Percentiles rank a stretch among this genome's conserved stretches.
These are phyloP conservation scores for Odontomyia ornata DNA, from an alignment of 2,888 invertebrate genomes.

Conservation along the genomic window DNA sequence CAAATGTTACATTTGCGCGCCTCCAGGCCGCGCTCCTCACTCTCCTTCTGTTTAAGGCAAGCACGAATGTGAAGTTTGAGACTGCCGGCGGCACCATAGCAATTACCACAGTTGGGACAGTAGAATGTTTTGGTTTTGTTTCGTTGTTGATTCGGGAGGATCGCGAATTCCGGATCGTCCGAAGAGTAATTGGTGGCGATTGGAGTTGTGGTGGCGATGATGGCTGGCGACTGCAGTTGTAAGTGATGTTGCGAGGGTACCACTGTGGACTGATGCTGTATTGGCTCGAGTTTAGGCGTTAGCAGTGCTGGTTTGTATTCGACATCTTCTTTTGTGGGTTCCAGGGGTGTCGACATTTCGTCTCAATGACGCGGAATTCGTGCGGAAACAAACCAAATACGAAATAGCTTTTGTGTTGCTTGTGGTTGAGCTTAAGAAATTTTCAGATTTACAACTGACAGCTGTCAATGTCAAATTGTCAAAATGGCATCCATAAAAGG, in stretches of 20 bases:
- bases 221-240: constrained; percentile 12
- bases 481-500: constrained; percentile 19
- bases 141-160: constrained; percentile 46
- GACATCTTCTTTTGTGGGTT: constrained; percentile 8
- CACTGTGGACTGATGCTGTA: background rate
- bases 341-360: constrained; percentile 10
- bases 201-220: constrained; percentile 18
- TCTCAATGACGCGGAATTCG: background rate
- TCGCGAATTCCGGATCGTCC: constrained; percentile 46
- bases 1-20: constrained; percentile 61
- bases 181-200: background rate
- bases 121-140: constrained; percentile 59
- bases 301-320: constrained; percentile 19
- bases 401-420: background rate
- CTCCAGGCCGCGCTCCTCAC: constrained; percentile 58
- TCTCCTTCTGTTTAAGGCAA: constrained; percentile 59
- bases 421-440: constrained; percentile 13
- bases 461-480: constrained; percentile 19
- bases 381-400: background rate
- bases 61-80: constrained; percentile 62
- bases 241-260: constrained; percentile 28
- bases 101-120: constrained; percentile 63
- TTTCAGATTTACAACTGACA: constrained; percentile 19
- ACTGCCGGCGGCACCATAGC: constrained; percentile 63
- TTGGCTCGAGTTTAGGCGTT: background rate